Evolutionary conservation across 92 coral and sea anemone genomes (phyloP).

Genomic region (Scolanthus callimorphus): DNA sequence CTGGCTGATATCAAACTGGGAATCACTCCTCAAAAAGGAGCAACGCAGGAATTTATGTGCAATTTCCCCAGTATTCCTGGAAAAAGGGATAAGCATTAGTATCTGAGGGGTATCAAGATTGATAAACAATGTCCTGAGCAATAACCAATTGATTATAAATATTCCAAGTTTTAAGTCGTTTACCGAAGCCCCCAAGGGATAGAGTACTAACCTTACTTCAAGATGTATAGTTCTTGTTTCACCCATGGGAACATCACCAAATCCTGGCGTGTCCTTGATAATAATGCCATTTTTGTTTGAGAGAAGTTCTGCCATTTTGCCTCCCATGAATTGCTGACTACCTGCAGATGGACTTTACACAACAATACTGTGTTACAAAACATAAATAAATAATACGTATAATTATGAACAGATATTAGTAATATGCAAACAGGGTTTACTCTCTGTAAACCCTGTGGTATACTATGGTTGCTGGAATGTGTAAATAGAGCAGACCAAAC

Average conservation of each 20-base stretch:
- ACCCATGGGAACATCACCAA: slow-evolving; percentile 69
- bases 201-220: slow-evolving; percentile 70
- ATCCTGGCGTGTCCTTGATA: slow-evolving; percentile 52
- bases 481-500: no score
- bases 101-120: no score
- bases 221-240: slow-evolving; percentile 33
- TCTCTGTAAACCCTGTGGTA: no score
- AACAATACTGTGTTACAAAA: neutral
- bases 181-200: no score
- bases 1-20: slow-evolving; percentile 42
- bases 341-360: slow-evolving; percentile 32
- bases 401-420: no score
- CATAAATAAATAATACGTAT: no score
- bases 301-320: slow-evolving; percentile 68
- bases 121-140: no score
- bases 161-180: no score
- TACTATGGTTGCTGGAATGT: no score
- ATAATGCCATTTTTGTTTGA: slow-evolving; percentile 69
- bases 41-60: slow-evolving; percentile 46
- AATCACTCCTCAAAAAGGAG: slow-evolving; percentile 51
- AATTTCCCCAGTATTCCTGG: slow-evolving; percentile 40
- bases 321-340: slow-evolving; percentile 72
- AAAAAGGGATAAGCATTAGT: no score
- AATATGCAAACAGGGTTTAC: no score
- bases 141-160: no score